Evolutionary conservation across 2,888 invertebrate species (phyloP), one percentile per base, ranked within the genome.

Genomic region (Eurytoma californica): DNA sequence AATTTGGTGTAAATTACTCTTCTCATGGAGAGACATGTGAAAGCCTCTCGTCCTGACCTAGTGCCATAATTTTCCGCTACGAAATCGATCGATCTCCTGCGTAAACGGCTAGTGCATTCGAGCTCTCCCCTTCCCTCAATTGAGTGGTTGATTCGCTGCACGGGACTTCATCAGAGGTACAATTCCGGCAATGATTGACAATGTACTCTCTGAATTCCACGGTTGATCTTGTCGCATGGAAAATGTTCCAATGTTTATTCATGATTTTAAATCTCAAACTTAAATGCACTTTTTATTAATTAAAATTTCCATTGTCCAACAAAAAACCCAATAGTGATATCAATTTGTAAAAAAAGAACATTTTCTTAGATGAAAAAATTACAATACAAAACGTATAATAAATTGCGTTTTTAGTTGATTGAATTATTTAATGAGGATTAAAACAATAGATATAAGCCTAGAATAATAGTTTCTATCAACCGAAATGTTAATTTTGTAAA

Each of bases 11-110:
- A 14, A 39, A 20, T 14, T 60, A 28, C 9, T 24, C 14, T 13
- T 58, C 18, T 55, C 13, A 12, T 24, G 58, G 24, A 20, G 1
- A 84, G 39, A 39, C 7, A 7, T 39, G 79, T 81, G 68, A 73
- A 20, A 30, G 24, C n/a, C 3, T 4, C 5, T 80, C 77, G 72
- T 72, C 82, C 77, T 82, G 84, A 83, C 84, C 84, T 75, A 84
- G 76, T 90, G 87, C 88, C 89, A 87, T 89, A 87, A 88, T 89
- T 89, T 87, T 82, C 13, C 51, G 14, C 47, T 39, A 13, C 39
- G 47, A 84, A 86, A 89, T 89, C 89, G 88, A 89, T 89, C 30
- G 58, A 16, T 28, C 53, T 18, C 51, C 39, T 58, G 57, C 39
- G 69, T 66, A 65, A 63, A 53, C 20, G 65, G 16, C n/a, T 24